Evolutionary conservation across 2,888 invertebrate genomes (phyloP).

Genomic region (Apodemia mormo): DNA sequence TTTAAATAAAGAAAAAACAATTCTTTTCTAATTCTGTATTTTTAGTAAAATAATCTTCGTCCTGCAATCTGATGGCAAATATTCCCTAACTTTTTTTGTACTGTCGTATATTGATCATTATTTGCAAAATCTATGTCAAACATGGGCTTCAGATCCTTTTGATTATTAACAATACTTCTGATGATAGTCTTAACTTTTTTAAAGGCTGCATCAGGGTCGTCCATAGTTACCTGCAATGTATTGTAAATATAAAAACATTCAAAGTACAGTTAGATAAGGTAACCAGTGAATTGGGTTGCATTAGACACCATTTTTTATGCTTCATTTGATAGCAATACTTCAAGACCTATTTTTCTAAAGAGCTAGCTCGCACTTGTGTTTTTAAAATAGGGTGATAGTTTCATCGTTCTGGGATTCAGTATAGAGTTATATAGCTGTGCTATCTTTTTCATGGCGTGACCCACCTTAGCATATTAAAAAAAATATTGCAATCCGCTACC

Average conservation of each 20-base stretch:
- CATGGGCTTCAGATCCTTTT: slow-evolving; percentile 58
- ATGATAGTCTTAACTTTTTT: slow-evolving; percentile 59
- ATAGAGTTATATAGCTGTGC: too few relatives aligned
- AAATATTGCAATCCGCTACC: too few relatives aligned
- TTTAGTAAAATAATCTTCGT: slow-evolving; percentile 54
- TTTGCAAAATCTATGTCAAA: slow-evolving; percentile 65
- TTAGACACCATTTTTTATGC: too few relatives aligned
- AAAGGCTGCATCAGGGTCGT: slow-evolving; percentile 58
- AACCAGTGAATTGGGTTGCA: too few relatives aligned
- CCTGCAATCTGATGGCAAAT: slow-evolving; percentile 65
- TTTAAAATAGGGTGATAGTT: too few relatives aligned
- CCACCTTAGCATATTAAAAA: too few relatives aligned
- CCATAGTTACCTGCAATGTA: slow-evolving; percentile 57
- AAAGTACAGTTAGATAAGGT: too few relatives aligned
- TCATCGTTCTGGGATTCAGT: too few relatives aligned
- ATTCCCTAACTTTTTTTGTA: slow-evolving; percentile 48
- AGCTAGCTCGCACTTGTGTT: too few relatives aligned
- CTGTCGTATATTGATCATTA: slow-evolving; percentile 48
- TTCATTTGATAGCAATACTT: too few relatives aligned
- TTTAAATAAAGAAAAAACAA: slow-evolving; percentile 63
- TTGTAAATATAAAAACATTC: background rate
- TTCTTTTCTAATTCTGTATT: slow-evolving; percentile 41
- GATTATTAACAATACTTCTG: slow-evolving; percentile 55
- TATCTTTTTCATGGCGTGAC: too few relatives aligned
- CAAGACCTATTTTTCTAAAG: too few relatives aligned